These are phyloP conservation scores for Epinephelus moara DNA, from an alignment of 2,113 vertebrate genomes.

Conservation along the genomic window DNA sequence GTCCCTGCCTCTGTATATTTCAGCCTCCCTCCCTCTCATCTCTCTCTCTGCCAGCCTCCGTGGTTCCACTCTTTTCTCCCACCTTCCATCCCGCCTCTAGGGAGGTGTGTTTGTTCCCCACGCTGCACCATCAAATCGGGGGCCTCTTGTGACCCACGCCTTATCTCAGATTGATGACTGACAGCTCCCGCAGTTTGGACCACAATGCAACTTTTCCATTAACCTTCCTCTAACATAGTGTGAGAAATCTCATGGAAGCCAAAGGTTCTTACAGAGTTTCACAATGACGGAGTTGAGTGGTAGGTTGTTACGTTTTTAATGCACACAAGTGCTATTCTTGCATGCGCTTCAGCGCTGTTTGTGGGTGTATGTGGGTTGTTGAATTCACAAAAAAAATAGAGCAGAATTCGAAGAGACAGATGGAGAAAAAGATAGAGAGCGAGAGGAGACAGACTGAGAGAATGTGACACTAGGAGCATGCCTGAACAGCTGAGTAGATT, in stretches of 20 bases:
- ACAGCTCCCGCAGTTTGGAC: conserved; percentile 26
- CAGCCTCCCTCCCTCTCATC: neutral
- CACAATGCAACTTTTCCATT: conserved; percentile 70
- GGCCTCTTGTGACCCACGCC: conserved; percentile 53
- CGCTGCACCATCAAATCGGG: conserved; percentile 39
- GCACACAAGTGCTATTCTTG: conserved; percentile 21
- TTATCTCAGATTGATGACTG: conserved; percentile 69
- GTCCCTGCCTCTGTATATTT: neutral
- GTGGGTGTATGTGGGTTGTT: neutral
- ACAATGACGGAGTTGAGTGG: conserved; percentile 11
- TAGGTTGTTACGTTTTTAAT: conserved; percentile 5
- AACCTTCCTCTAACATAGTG: conserved; percentile 64
- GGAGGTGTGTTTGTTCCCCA: conserved; percentile 48
- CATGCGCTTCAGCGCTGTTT: neutral
- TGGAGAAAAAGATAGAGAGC: neutral
- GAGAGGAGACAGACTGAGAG: conserved; percentile 12
- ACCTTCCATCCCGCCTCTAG: conserved; percentile 11
- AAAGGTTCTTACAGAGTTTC: conserved; percentile 35
- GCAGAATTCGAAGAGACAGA: conserved; percentile 33
- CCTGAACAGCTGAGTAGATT: conserved; percentile 49
- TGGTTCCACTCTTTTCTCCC: neutral
- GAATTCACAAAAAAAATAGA: conserved; percentile 8
- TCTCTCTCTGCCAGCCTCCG: neutral
- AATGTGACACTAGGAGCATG: conserved; percentile 7
- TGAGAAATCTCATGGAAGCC: conserved; percentile 24